Evolutionary conservation across 2,888 invertebrate genomes (phyloP), one percentile per base, ranked within the genome.

Genomic region (Anodontia alba): DNA sequence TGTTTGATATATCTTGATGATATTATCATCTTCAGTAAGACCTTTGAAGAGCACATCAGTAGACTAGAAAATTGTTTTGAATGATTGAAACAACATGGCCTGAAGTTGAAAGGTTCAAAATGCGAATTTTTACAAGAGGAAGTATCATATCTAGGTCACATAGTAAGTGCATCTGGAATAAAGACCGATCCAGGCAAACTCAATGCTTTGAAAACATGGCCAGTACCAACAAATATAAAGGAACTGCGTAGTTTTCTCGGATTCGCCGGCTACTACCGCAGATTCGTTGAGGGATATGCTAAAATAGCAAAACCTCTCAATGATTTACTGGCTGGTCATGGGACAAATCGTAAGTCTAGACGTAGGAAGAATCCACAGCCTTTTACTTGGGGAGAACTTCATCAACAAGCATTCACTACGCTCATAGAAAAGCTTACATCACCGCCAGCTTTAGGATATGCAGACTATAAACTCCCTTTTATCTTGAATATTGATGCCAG

Each of bases 401-500:
- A 42, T 10, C 46, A 46, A 46, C 17, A 38, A 38, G 15, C 20
- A 3, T 20, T 46, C 17, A 17, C 67, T 67, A 15, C 38, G n/a
- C 12, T 29, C 78, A 29, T 67, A n/a, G 66, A 78, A 29, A 62
- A 74, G n/a, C 67, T 81, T 5, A 67, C 74, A 10, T 36, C 23
- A 5, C 74, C 78, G 15, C 83, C 86, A 2, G 49, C 84, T 3
- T 73, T 83, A 33, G 76, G 71, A 0, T 84, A 76, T 76, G 82
- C 83, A 10, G 81, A 84, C 74, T 86, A 68, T n/a, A 42, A 15
- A 1, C 67, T 69, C n/a, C 83, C 78, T 20, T 83, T 82, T 57
- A n/a, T 49, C 7, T 8, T 86, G 10, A 66, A 80, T 26, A 46
- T 54, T 38, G 82, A 85, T 75, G 78, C 80, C 29, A 49, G n/a